A percentile compares a stretch with the other conserved stretches of the same genome.
Conservation (phyloP, 2,113 vertebrate genomes). For the Nestor notabilis region DNA sequence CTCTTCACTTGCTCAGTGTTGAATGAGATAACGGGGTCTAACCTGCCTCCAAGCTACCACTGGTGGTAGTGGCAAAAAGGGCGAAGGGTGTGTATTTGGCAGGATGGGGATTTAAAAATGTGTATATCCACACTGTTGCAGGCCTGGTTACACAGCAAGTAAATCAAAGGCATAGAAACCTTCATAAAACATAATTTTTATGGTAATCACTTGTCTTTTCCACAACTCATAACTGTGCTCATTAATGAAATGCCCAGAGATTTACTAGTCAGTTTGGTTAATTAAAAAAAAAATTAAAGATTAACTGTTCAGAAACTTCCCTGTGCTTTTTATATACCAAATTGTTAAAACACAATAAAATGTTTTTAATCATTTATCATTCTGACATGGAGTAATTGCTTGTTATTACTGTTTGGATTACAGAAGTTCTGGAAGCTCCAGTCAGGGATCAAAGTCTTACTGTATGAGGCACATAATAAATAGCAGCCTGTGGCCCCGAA, state of each 20-base stretch:
- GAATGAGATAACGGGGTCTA: background rate
- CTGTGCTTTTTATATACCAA: slow-evolving; percentile 11
- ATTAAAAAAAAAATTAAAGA: slow-evolving; percentile 48
- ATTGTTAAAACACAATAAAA: slow-evolving; percentile 59
- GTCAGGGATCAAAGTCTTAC: background rate
- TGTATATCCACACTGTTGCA: background rate
- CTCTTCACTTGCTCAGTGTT: background rate
- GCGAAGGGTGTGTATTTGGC: background rate
- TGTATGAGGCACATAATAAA: background rate
- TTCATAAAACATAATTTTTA: slow-evolving; percentile 42
- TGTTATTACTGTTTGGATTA: background rate
- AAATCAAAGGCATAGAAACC: background rate
- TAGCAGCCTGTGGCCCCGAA: background rate
- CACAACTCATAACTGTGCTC: slow-evolving; percentile 11
- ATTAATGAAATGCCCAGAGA: slow-evolving; percentile 60
- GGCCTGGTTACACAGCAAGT: background rate
- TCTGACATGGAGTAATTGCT: slow-evolving; percentile 48
- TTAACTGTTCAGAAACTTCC: slow-evolving; percentile 61
- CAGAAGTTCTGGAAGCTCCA: background rate
- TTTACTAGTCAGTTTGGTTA: slow-evolving; percentile 61
- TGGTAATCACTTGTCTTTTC: slow-evolving; percentile 61
- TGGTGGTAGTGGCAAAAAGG: background rate
- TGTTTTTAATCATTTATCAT: slow-evolving; percentile 50
- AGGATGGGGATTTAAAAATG: background rate
- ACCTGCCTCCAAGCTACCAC: background rate